These are phyloP conservation scores for Imbricaverruca yamaguchii DNA, from an alignment of 2,888 invertebrate species.

Conservation along the genomic window DNA sequence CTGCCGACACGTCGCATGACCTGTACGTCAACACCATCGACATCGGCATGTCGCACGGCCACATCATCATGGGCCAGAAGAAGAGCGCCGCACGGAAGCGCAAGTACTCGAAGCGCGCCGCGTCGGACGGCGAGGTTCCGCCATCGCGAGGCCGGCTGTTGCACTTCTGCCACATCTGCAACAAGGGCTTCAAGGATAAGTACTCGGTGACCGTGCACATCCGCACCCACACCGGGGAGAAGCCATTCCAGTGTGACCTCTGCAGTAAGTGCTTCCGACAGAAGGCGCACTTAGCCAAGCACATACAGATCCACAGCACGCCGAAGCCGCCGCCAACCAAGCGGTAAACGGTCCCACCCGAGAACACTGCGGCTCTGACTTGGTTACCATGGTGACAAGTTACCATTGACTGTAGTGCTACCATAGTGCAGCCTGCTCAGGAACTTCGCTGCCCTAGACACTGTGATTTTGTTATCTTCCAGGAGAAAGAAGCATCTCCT, in stretches of 20 bases:
- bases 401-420: constrained; percentile 10
- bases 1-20: not conserved
- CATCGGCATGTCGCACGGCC: constrained; percentile 31
- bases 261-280: constrained; percentile 84
- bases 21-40: constrained; percentile 19
- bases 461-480: constrained; percentile 21
- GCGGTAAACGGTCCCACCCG: constrained; percentile 26
- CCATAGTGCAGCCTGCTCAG: constrained; percentile 19
- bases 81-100: constrained; percentile 31
- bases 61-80: constrained; percentile 26
- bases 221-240: constrained; percentile 94
- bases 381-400: constrained; percentile 14
- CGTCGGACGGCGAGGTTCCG: constrained; percentile 29
- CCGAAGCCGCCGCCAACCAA: constrained; percentile 32
- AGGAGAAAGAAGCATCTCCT: constrained; percentile 11
- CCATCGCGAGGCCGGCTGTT: constrained; percentile 54
- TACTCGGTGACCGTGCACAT: constrained; percentile 98
- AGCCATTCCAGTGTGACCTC: constrained; percentile 88
- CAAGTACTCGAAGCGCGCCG: constrained; percentile 32
- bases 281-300: constrained; percentile 85
- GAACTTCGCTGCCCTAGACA: constrained; percentile 20
- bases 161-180: constrained; percentile 81
- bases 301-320: constrained; percentile 74
- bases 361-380: not conserved
- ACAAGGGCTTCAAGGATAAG: constrained; percentile 88